Percentiles rank a stretch among this genome's conserved stretches.
Conservation (phyloP, 2,113 vertebrate genomes). For the Oreochromis niloticus region DNA sequence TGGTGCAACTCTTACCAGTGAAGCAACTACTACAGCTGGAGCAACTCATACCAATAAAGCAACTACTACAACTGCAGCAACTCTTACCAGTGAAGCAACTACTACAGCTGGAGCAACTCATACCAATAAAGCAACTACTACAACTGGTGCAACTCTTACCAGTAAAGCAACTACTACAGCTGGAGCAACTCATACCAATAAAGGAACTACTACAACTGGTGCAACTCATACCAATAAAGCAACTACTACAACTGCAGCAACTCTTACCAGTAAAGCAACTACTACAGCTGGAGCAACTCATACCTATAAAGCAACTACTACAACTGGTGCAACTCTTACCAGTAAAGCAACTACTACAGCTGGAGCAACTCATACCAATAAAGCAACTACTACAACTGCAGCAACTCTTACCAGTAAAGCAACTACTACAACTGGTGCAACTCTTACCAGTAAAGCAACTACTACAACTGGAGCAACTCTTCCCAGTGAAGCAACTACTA, state of each 20-base stretch:
- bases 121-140: background rate
- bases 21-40: too few relatives aligned
- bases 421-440: too few relatives aligned
- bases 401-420: too few relatives aligned
- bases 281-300: fast-evolving
- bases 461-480: background rate
- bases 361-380: background rate
- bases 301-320: fast-evolving
- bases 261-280: fast-evolving
- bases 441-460: too few relatives aligned
- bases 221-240: fast-evolving
- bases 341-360: background rate
- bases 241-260: background rate
- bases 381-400: too few relatives aligned
- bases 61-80: background rate
- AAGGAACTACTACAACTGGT: fast-evolving
- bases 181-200: fast-evolving
- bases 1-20: too few relatives aligned
- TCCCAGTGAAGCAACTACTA: fast-evolving
- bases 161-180: too few relatives aligned
- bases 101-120: background rate
- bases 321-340: fast-evolving
- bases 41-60: too few relatives aligned
- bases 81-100: fast-evolving
- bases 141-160: too few relatives aligned